Conservation (phyloP, 2,797 vertebrate genomes). For the Enteromius anoplus region DNA sequence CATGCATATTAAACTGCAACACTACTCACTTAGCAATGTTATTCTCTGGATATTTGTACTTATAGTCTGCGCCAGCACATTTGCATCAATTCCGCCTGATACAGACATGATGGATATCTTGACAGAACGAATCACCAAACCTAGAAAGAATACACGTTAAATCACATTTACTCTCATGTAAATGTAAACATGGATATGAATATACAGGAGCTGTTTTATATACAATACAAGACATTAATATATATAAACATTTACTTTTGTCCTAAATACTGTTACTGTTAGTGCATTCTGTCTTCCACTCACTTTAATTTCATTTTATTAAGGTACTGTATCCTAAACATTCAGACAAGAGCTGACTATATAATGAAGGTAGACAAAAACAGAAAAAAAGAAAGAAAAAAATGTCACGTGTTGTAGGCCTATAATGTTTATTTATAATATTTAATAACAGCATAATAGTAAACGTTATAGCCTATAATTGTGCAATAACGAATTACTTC, state of each 20-base stretch:
- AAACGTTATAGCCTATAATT: too few species aligned
- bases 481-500: too few species aligned
- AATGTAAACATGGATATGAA: not conserved
- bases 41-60: slow-evolving; percentile 79
- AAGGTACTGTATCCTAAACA: too few species aligned
- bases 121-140: slow-evolving; percentile 59
- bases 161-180: not conserved
- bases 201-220: not conserved
- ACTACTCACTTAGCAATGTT: slow-evolving; percentile 75
- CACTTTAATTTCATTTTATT: not conserved
- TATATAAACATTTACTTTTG: not conserved
- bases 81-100: slow-evolving; percentile 65
- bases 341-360: not conserved
- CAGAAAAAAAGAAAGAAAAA: too few species aligned
- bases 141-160: slow-evolving; percentile 30
- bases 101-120: slow-evolving; percentile 61
- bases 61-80: slow-evolving; percentile 73
- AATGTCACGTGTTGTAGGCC: not conserved
- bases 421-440: too few species aligned
- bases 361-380: not conserved
- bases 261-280: not conserved
- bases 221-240: not conserved
- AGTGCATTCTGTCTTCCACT: not conserved
- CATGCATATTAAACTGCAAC: too few species aligned
- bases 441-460: not conserved